Evolutionary conservation across 2,797 vertebrate species (phyloP).

Genomic region (Anniella stebbinsi): DNA sequence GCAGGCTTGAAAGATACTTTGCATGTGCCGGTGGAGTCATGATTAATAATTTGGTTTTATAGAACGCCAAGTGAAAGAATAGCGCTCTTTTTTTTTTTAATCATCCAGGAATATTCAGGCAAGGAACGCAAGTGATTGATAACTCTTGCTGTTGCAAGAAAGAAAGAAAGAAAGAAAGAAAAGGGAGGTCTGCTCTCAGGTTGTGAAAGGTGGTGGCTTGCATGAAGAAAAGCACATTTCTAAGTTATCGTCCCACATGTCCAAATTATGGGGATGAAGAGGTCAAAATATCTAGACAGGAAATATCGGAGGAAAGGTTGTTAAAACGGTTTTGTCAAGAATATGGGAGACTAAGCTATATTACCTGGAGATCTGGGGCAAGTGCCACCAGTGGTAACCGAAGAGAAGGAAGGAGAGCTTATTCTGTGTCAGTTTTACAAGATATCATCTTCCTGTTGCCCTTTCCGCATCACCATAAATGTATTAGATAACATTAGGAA

Average conservation of each 20-base stretch:
- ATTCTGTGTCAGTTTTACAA: slow-evolving; percentile 6
- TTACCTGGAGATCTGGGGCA: background rate
- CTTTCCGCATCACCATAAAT: background rate
- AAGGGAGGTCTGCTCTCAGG: slow-evolving; percentile 38
- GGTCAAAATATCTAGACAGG: slow-evolving; percentile 6
- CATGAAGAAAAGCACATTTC: background rate
- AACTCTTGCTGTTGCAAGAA: slow-evolving; percentile 15
- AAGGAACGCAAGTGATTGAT: slow-evolving; percentile 30
- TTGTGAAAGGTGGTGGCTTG: background rate
- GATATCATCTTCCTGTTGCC: background rate
- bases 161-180: too few relatives aligned
- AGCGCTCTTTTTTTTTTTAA: slow-evolving; percentile 30
- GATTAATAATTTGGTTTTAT: slow-evolving; percentile 62
- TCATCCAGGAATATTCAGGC: slow-evolving; percentile 26
- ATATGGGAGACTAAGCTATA: background rate
- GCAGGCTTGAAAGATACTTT: slow-evolving; percentile 57
- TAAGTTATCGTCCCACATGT: slow-evolving; percentile 28
- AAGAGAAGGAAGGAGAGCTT: background rate
- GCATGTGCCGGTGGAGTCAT: slow-evolving; percentile 39
- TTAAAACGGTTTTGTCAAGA: slow-evolving; percentile 10
- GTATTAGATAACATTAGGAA: background rate
- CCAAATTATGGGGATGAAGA: slow-evolving; percentile 35
- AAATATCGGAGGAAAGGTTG: slow-evolving; percentile 22
- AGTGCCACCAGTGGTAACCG: background rate
- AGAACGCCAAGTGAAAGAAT: slow-evolving; percentile 47